These are phyloP conservation scores for Collichthys lucidus DNA, from an alignment of 2,113 vertebrate genomes.

Conservation along the genomic window DNA sequence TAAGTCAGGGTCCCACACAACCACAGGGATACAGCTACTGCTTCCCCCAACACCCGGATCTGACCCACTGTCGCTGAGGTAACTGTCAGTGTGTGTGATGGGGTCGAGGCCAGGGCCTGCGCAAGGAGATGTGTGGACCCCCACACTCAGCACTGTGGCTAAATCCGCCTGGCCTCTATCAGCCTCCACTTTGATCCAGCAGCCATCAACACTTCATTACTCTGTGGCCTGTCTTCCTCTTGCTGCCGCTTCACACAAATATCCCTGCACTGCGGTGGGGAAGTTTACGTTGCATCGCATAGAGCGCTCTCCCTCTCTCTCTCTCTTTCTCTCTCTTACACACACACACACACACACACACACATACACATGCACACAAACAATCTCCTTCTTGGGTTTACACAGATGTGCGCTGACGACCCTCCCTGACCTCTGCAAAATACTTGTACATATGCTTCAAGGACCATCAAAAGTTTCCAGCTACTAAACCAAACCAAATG, in stretches of 20 bases:
- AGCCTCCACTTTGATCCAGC: slow-evolving; percentile 77
- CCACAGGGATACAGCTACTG: slow-evolving; percentile 61
- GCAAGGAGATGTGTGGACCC: slow-evolving; percentile 71
- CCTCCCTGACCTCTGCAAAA: slow-evolving; percentile 47
- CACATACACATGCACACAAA: slow-evolving; percentile 23
- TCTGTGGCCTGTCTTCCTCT: slow-evolving; percentile 72
- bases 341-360: background rate
- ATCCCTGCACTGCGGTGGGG: slow-evolving; percentile 52
- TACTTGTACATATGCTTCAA: slow-evolving; percentile 34
- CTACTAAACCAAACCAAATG: slow-evolving; percentile 38
- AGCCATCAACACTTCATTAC: slow-evolving; percentile 83
- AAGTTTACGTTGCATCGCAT: slow-evolving; percentile 41
- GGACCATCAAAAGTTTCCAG: slow-evolving; percentile 44
- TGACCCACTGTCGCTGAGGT: slow-evolving; percentile 56
- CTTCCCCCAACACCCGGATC: slow-evolving; percentile 52
- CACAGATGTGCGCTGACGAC: slow-evolving; percentile 69
- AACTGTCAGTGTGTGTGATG: slow-evolving; percentile 46
- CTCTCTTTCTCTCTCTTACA: slow-evolving; percentile 12
- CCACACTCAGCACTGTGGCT: slow-evolving; percentile 71
- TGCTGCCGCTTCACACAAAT: slow-evolving; percentile 71
- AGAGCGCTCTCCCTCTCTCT: slow-evolving; percentile 6
- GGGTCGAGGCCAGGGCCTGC: slow-evolving; percentile 44
- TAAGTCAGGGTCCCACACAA: slow-evolving; percentile 68
- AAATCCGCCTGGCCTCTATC: slow-evolving; percentile 76
- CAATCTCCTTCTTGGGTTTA: slow-evolving; percentile 52